A percentile compares a stretch with the other conserved stretches of the same genome.
phyloP scores from a whole-genome alignment of 2,113 vertebrate genomes.

The Anarhynchus alexandrinus region DNA sequence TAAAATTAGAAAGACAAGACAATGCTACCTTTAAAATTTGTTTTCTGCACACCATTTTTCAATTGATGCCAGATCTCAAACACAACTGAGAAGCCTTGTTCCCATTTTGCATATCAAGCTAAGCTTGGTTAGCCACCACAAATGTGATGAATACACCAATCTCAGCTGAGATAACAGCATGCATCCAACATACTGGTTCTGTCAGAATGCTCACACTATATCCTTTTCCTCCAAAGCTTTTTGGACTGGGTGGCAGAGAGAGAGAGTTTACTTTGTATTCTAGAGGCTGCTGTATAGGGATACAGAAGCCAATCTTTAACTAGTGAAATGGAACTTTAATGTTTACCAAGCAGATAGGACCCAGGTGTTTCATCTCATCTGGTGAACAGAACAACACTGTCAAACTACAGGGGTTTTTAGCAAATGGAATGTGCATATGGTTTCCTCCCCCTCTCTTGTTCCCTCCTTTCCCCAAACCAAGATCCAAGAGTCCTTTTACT shows the following conservation, averaged over 20 bases:
- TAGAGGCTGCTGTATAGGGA: constrained; percentile 38
- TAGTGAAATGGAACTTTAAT: constrained; percentile 77
- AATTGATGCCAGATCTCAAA: neutral
- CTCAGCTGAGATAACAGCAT: neutral
- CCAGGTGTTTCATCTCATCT: constrained; percentile 70
- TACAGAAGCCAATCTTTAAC: constrained; percentile 72
- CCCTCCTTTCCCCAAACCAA: neutral
- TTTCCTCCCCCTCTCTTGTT: neutral
- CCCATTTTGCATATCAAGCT: neutral
- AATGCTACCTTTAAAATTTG: neutral
- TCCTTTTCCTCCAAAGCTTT: neutral
- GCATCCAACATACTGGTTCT: neutral
- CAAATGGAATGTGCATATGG: constrained; percentile 17
- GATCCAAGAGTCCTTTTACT: neutral
- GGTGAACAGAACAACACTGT: constrained; percentile 35
- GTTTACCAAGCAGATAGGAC: constrained; percentile 79
- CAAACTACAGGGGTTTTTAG: constrained; percentile 46
- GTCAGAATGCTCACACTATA: neutral
- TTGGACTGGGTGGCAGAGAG: neutral
- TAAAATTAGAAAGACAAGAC: neutral
- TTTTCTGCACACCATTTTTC: neutral
- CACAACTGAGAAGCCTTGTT: neutral
- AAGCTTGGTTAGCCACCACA: neutral
- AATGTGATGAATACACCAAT: neutral
- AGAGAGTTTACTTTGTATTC: constrained; percentile 65